Percentiles rank a stretch among this genome's conserved stretches.
Conservation (phyloP, 2,888 invertebrate genomes). For the Odontocolon sp. region DNA sequence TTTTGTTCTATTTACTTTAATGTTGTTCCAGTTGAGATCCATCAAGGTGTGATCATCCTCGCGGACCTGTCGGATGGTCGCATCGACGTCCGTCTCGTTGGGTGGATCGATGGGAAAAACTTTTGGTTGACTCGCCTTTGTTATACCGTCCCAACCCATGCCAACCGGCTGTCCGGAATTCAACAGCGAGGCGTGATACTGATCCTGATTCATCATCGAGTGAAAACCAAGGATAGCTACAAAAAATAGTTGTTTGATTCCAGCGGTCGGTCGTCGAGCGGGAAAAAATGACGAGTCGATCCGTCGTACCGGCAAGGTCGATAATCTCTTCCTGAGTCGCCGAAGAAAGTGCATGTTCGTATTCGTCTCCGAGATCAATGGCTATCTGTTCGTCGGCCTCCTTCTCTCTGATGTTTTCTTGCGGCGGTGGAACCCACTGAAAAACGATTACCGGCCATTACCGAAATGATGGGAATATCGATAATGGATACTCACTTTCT, state of each 20-base stretch:
- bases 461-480: background rate
- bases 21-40: conserved; percentile 99
- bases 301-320: conserved; percentile 92
- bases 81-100: conserved; percentile 97
- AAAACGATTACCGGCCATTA: conserved; percentile 65
- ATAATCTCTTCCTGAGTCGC: conserved; percentile 98
- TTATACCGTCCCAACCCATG: conserved; percentile 96
- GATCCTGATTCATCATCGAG: conserved; percentile 99
- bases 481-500: conserved; percentile 86
- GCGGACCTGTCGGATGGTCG: conserved; percentile 93
- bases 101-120: conserved; percentile 97
- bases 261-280: too few species aligned
- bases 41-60: conserved; percentile 93
- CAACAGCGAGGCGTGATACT: conserved; percentile 97
- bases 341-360: conserved; percentile 92
- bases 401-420: conserved; percentile 86
- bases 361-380: conserved; percentile 96
- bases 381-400: conserved; percentile 95
- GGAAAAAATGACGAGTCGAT: conserved; percentile 1
- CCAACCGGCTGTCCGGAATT: conserved; percentile 96
- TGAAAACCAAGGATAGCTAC: conserved; percentile 99
- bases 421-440: conserved; percentile 91
- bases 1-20: conserved; percentile 91
- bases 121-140: conserved; percentile 96
- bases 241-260: conserved; percentile 67